Base-by-base conservation (phyloP, 2,113 vertebrate species). In the Sinosuthora webbiana region DNA sequence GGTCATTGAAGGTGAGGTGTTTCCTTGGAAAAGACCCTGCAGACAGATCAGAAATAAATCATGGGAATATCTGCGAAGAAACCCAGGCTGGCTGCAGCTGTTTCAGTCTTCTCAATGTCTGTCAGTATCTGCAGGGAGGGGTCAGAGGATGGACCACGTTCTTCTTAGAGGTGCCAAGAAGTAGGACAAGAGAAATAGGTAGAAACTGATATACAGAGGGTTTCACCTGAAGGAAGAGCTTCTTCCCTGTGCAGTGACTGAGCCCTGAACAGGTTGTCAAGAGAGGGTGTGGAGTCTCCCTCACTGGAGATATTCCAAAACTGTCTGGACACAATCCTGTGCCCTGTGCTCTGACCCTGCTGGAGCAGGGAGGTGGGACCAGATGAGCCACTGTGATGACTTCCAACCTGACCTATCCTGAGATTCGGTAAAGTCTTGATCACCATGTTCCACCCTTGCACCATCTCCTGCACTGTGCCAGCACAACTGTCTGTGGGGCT, bases 211-310 rank as follows among this genome's bases (percentile, higher is more conserved):
- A 35, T 10, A 18, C n/a, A 83, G 47, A 10, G 27, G 57, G 17
- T 42, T 69, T n/a, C 25, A 62, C 17, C 12, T 56, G 63, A 47
- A 69, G 41, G 25, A 69, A 55, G 14, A 35, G 10, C 53, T 74
- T 28, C 33, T 45, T 20, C 20, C 16, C 35, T 73, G 35, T 0
- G 18, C 45, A 33, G 13, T 27, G 59, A 5, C 31, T 1, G 0
- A 7, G 19, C 33, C 1, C 52, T 50, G 44, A 39, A 55, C 47
- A 62, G 47, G 55, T 41, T 55, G 21, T 6, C 12, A 56, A 49
- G 49, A 37, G 41, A 31, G 10, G 11, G 4, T 62, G 35, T 49
- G 31, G 25, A 42, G 47, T 28, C 22, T 41, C 63, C 19, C 35
- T 90, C 41, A 20, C 12, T 7, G 79, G 18, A 8, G 21, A 37